Conservation (phyloP, 2,888 invertebrate genomes). For the Luffia ferchaultella region DNA sequence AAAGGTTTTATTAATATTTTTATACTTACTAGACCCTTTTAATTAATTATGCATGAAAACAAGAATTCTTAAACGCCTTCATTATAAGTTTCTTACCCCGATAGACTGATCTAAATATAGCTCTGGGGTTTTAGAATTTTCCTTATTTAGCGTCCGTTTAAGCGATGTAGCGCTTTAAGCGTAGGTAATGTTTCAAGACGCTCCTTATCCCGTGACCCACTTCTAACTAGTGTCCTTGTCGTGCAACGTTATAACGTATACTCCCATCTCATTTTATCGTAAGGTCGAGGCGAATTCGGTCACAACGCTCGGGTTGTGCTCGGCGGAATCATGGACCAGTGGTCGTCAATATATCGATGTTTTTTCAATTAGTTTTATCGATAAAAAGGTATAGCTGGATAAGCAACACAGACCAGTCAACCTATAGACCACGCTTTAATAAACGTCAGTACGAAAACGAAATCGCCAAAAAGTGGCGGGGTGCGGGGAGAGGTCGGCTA, state of each 20-base stretch:
- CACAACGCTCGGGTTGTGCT: slow-evolving; percentile 45
- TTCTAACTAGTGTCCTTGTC: slow-evolving; percentile 32
- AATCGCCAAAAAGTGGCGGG: too few relatives aligned
- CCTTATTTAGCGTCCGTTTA: slow-evolving; percentile 22
- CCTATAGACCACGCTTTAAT: too few relatives aligned
- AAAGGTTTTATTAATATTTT: too few relatives aligned
- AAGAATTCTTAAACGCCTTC: neutral
- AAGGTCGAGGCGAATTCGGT: slow-evolving; percentile 59
- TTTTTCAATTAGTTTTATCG: slow-evolving; percentile 10
- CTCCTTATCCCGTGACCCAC: slow-evolving; percentile 59
- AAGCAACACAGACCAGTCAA: too few relatives aligned
- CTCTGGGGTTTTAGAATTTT: too few relatives aligned
- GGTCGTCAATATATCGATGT: slow-evolving; percentile 10
- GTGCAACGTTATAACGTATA: slow-evolving; percentile 15
- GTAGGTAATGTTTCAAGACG: slow-evolving; percentile 22
- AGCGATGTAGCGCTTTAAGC: slow-evolving; percentile 37
- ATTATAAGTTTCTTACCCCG: neutral
- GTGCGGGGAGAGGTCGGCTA: too few relatives aligned
- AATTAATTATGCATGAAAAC: too few relatives aligned
- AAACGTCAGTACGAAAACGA: too few relatives aligned
- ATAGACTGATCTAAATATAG: neutral
- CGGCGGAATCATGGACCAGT: slow-evolving; percentile 31
- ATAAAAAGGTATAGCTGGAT: too few relatives aligned
- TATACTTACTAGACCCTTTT: too few relatives aligned
- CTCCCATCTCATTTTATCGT: slow-evolving; percentile 32